Evolutionary conservation across 1,140 invertebrate species (phyloP).

Genomic region (Tetranychus cinnabarinus): DNA sequence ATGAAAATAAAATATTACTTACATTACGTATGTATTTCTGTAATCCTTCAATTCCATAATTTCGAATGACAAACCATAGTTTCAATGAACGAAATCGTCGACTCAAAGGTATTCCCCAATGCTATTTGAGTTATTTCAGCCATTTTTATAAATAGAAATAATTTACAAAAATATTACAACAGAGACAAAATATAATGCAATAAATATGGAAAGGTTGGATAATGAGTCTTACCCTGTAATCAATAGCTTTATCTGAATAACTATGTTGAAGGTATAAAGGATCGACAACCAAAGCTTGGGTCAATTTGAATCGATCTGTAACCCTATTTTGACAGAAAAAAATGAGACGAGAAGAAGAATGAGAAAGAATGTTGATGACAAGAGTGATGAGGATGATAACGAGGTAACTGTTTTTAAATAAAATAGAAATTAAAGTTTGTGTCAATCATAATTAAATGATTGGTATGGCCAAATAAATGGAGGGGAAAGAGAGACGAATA

Average conservation of each 20-base stretch:
- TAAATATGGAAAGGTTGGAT: slow-evolving; percentile 8
- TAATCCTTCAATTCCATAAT: slow-evolving; percentile 30
- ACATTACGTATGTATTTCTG: slow-evolving; percentile 31
- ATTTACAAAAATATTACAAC: no score
- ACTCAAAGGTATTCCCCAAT: slow-evolving; percentile 93
- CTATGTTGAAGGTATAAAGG: slow-evolving; percentile 94
- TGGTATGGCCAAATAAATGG: background rate
- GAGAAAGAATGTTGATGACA: background rate
- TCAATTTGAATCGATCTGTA: slow-evolving; percentile 59
- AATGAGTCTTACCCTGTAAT: slow-evolving; percentile 41
- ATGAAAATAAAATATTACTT: slow-evolving; percentile 1
- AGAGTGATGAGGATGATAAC: no score
- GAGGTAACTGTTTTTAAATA: background rate
- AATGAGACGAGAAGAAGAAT: background rate
- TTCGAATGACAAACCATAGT: slow-evolving; percentile 33
- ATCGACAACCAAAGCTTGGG: slow-evolving; percentile 82
- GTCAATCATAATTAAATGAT: background rate
- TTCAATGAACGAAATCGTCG: slow-evolving; percentile 31
- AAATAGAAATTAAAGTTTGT: background rate
- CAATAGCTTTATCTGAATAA: slow-evolving; percentile 78
- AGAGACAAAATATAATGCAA: background rate
- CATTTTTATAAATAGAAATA: background rate
- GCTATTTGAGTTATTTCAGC: slow-evolving; percentile 28
- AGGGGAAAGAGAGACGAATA: no score
- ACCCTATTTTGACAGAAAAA: slow-evolving; percentile 30